Evolutionary conservation across 2,113 vertebrate genomes (phyloP), one percentile per base, ranked within the genome.

Genomic region (Archocentrus centrarchus): DNA sequence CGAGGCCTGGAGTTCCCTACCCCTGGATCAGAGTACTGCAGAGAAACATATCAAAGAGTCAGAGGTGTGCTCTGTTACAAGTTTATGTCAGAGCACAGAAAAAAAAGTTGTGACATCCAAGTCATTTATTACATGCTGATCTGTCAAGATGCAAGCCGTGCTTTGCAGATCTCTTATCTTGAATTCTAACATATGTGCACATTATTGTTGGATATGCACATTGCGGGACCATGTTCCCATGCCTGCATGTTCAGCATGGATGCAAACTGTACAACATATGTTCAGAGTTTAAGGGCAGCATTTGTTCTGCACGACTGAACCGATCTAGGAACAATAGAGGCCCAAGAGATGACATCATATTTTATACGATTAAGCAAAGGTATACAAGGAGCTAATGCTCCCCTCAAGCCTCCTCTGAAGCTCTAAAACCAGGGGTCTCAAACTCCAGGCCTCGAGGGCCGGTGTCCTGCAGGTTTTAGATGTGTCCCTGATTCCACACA

Each of bases 211-310:
- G 18, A 50, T 64, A 7, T 62, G 60, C 10, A 63, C 2, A n/a
- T 35, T 77, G 47, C 77, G 22, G n/a, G 22, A 22, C 61, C 0
- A 1, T 27, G 39, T 53, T 79, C 37, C 70, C 84, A 83, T 1
- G 70, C 41, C n/a, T 75, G 80, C 22, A 0, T 79, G 11, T 64
- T 32, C 35, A 62, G 47, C 17, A 30, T 24, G 64, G 79, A 57
- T 55, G 81, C 77, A 86, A 59, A 85, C 79, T 76, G 68, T n/a
- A 15, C 62, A 82, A 50, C 89, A 91, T 91, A 85, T 91, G 92
- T 77, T 85, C 27, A 83, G 64, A 89, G 75, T 73, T 39, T 77
- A 47, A 70, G 62, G 81, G 76, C 58, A 35, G 75, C 5, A 80
- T 88, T 92, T 88, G 86, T 85, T 91, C 86, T 84, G 83, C 75